Evolutionary conservation across 2,888 invertebrate species (phyloP), one percentile per base, ranked within the genome.

Genomic region (Andricus quercusramuli): DNA sequence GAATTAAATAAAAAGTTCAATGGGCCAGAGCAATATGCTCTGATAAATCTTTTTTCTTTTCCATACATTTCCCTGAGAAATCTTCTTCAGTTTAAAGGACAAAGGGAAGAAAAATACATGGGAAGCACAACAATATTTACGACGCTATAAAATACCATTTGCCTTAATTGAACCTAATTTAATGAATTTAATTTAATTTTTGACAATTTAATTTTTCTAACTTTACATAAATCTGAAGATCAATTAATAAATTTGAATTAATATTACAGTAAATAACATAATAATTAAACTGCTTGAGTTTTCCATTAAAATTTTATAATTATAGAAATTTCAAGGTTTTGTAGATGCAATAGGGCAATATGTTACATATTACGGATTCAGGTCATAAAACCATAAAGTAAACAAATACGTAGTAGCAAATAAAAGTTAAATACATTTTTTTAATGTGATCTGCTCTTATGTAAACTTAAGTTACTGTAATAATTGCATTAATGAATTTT

Each of bases 221-320:
- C 11, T 3, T 22, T 22, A 22, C 22, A n/a, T n/a, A 8, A 9
- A 56, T n/a, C n/a, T 56, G 11, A 56, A 56, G 9, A n/a, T n/a
- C 11, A 56, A 59, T 17, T 47, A 47, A 47, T 11, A 2, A 22
- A 22, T 59, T 22, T 22, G 3, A 11, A 64, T 29, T 25, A 1
- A 13, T 67, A 41, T 41, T 67, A 66, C n/a, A 37, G 41, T 22
- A 41, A n/a, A 22, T n/a, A 68, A 47, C 17, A 68, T 25, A 47
- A 68, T 47, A 47, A 47, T 68, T 68, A 13, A n/a, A 44, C 25
- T 47, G 25, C 68, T 44, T 47, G 68, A 68, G 47, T 68, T 68
- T 68, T 68, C 68, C 47, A 29, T 41, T 25, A 68, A 20, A 47
- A 47, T 67, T n/a, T 67, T 41, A 20, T 67, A 41, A 11, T 67